Evolutionary conservation across 2,888 invertebrate genomes (phyloP).

Genomic region (Drosophila pegasa): DNA sequence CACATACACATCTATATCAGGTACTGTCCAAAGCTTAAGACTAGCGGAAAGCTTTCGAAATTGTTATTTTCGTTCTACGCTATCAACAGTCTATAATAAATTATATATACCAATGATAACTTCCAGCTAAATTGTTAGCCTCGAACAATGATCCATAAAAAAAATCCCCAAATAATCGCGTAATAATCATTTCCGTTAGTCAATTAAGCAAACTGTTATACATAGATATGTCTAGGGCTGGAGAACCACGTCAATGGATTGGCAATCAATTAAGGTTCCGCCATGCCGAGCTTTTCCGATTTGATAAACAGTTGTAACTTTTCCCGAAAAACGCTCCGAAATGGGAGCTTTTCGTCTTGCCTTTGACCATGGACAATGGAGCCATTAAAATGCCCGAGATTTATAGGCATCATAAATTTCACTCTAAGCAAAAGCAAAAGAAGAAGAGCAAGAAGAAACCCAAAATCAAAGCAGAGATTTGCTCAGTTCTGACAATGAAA

Average conservation of each 20-base stretch:
- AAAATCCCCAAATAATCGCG: not conserved
- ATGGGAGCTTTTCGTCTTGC: conserved; percentile 26
- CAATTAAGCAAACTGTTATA: not conserved
- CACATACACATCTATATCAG: too few species aligned
- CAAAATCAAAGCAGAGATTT: not conserved
- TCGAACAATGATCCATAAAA: not conserved
- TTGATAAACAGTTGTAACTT: not conserved
- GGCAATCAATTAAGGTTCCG: conserved; percentile 2
- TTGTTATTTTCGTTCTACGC: not conserved
- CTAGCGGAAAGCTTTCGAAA: not conserved
- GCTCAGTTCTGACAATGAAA: conserved; percentile 63
- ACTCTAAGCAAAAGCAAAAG: conserved; percentile 34
- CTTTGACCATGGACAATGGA: conserved; percentile 48
- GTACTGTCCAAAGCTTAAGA: not conserved
- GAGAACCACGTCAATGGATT: too few species aligned
- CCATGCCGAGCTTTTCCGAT: not conserved
- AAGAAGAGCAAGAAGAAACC: not conserved
- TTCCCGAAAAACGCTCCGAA: conserved; percentile 31
- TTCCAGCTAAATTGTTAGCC: not conserved
- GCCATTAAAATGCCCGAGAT: conserved; percentile 39
- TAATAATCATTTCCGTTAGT: not conserved
- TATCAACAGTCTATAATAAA: not conserved
- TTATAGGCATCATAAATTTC: conserved; percentile 70
- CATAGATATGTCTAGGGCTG: not conserved
- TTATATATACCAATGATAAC: not conserved